Base-by-base conservation (phyloP, 2,888 invertebrate genomes). In the Hypomecis atomaria region DNA sequence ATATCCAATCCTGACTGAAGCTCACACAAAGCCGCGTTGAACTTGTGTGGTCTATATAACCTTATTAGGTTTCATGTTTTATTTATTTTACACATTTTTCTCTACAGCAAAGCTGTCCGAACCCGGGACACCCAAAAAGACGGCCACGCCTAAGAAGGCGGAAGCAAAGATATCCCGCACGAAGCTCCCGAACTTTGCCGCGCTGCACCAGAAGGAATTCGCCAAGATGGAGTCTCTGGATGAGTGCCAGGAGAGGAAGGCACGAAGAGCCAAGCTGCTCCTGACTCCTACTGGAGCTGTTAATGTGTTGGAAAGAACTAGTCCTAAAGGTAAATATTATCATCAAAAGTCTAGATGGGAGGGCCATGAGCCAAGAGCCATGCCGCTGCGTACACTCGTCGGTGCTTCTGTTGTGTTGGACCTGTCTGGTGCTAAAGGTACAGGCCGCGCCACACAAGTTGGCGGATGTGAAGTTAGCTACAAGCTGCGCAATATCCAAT, bases 111-210 rank as follows among this genome's bases (percentile, higher is more conserved):
- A 87, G 71, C 73, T 79, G 0, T 56, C 78, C 0, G 84, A 83
- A 2, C 72, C 76, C 0, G 60, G 65, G 7, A 71, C 84, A 0
- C 79, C 82, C 44, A 68, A 78, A 0, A 81, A 77, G 56, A 57
- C 45, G 10, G 5, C 47, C 43, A 42, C 54, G 10, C 43, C 55
- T 0, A 87, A 79, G 11, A 94, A 94, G 80, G 77, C 93, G 66
- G 74, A 75, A 1, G 60, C 73, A 0, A 77, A 75, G 67, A 38
- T 71, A 10, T 49, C 77, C 0, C 89, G 93, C 50, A 94, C 89
- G 5, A 95, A 94, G 85, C 83, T 95, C 78, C 96, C 96, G 0
- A 95, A 96, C 86, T 96, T 96, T 81, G 93, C 94, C 0, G 93
- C 94, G 5, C 92, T 96, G 57, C 96, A 96, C 77, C 92, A 95